phyloP scores from a whole-genome alignment of 92 coral and sea anemone species.

The Palythoa grandis region DNA sequence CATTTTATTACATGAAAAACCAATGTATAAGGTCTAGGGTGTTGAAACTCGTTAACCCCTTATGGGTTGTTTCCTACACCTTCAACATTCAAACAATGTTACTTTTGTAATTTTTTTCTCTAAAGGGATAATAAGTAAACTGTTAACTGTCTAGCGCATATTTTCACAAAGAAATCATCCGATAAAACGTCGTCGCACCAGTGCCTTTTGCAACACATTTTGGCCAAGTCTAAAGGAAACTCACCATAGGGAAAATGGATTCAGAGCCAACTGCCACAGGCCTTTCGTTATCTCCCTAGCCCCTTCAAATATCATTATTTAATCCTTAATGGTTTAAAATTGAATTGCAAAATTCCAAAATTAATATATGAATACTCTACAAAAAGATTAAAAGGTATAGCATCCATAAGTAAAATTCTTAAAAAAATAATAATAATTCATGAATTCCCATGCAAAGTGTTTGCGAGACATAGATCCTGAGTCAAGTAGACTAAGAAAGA shows the following conservation, averaged over 20 bases:
- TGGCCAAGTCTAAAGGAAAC: background rate
- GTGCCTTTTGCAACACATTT: background rate
- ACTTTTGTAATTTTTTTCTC: background rate
- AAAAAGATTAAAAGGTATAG: background rate
- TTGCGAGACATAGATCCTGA: no score
- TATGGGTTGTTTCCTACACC: no score
- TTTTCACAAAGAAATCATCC: background rate
- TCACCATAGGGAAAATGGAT: background rate
- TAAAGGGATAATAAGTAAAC: background rate
- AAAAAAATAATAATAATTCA: no score
- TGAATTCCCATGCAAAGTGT: no score
- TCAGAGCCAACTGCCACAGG: background rate
- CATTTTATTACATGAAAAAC: no score
- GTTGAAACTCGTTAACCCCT: background rate
- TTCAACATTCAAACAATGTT: no score
- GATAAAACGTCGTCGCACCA: background rate
- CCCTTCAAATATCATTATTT: background rate
- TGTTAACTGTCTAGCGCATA: background rate
- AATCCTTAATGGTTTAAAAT: background rate
- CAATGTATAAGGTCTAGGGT: no score
- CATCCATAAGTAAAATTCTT: background rate
- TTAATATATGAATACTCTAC: background rate
- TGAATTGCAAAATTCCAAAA: background rate
- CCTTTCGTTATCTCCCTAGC: background rate
- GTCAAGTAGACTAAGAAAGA: no score